Evolutionary conservation across 2,797 vertebrate species (phyloP).

Genomic region (Sebastes wilsoni): DNA sequence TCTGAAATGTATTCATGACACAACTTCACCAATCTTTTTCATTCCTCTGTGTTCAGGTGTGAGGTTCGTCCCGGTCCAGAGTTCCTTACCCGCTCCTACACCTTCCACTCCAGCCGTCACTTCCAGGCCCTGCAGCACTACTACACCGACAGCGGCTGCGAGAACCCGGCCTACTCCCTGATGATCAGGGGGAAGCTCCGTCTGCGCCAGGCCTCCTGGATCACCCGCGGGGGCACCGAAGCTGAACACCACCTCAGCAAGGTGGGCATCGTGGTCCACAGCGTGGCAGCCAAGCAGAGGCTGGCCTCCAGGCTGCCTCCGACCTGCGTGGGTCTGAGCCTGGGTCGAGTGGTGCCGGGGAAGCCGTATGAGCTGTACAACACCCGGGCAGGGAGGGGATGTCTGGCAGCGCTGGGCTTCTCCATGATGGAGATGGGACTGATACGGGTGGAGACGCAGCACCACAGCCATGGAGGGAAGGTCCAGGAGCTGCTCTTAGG

Average conservation of each 20-base stretch:
- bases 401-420: conserved; percentile 85
- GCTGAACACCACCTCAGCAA: conserved; percentile 89
- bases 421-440: conserved; percentile 91
- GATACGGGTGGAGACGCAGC: conserved; percentile 84
- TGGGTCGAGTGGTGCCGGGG: conserved; percentile 73
- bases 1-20: not conserved
- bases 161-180: conserved; percentile 87
- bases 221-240: conserved; percentile 89
- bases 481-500: conserved; percentile 91
- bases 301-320: conserved; percentile 76
- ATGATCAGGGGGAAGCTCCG: conserved; percentile 89
- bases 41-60: conserved; percentile 78
- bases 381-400: conserved; percentile 78
- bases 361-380: conserved; percentile 87
- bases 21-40: not conserved
- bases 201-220: conserved; percentile 91
- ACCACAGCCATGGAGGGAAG: conserved; percentile 75
- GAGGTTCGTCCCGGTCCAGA: conserved; percentile 91
- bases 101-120: conserved; percentile 86
- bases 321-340: conserved; percentile 70
- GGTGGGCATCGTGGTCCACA: conserved; percentile 90
- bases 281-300: conserved; percentile 76
- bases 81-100: conserved; percentile 91
- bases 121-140: conserved; percentile 92
- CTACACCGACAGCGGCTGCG: conserved; percentile 86